Evolutionary conservation across 1,140 invertebrate genomes (phyloP).

Genomic region (Halesus radiatus): DNA sequence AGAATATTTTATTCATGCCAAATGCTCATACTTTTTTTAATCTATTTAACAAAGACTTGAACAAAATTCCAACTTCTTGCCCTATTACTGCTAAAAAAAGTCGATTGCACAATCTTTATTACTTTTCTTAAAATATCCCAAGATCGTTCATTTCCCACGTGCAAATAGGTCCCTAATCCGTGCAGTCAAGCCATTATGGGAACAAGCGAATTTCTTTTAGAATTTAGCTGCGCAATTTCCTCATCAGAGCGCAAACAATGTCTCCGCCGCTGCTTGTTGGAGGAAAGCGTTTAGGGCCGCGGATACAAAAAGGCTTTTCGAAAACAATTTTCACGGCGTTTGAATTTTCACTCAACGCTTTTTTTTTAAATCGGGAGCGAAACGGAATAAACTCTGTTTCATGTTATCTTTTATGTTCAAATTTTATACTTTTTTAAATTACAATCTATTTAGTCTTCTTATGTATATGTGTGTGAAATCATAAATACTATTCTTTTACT

Average conservation of each 20-base stretch:
- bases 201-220: not conserved
- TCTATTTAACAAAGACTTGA: too few species aligned
- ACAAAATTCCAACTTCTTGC: too few species aligned
- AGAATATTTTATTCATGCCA: too few species aligned
- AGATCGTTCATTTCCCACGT: too few species aligned
- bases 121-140: too few species aligned
- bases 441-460: not conserved
- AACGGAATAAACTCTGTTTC: not conserved
- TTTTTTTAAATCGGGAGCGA: not conserved
- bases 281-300: constrained; percentile 6
- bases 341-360: constrained; percentile 17
- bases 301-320: constrained; percentile 16
- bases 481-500: too few species aligned
- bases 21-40: too few species aligned
- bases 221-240: constrained; percentile 16
- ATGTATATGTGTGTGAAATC: too few species aligned
- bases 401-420: not conserved
- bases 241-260: constrained; percentile 26
- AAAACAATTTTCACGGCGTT: constrained; percentile 25
- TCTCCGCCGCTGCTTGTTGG: not conserved
- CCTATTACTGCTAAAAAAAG: too few species aligned
- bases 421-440: not conserved
- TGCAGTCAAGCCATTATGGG: not conserved
- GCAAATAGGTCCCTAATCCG: too few species aligned
- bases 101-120: too few species aligned